These are phyloP conservation scores for Henicopernis longicauda DNA, from an alignment of 2,113 vertebrate genomes.

Conservation along the genomic window DNA sequence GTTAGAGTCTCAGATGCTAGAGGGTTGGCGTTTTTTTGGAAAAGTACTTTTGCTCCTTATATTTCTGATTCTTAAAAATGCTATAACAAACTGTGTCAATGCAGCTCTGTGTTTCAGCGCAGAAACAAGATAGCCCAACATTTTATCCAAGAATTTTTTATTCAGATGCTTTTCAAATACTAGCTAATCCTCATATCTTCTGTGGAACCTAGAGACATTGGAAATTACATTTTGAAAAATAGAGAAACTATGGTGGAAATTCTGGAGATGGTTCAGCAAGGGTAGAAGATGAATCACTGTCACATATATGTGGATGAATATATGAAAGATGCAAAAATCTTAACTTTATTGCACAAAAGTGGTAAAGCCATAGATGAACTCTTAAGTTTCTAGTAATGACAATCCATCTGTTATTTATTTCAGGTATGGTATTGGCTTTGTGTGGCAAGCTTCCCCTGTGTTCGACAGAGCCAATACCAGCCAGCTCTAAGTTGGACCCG, in stretches of 20 bases:
- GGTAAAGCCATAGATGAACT: background rate
- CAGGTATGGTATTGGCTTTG: background rate
- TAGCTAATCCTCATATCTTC: background rate
- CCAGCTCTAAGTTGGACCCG: too few species aligned
- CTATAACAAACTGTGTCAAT: background rate
- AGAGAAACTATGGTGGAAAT: background rate
- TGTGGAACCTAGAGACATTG: background rate
- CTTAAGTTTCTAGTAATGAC: background rate
- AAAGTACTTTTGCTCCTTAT: background rate
- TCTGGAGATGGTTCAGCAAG: background rate
- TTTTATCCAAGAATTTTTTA: background rate
- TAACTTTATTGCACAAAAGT: background rate
- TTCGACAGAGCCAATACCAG: too few species aligned
- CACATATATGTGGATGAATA: background rate
- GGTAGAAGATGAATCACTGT: background rate
- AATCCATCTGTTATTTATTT: background rate
- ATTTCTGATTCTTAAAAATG: background rate
- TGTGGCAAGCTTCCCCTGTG: too few species aligned
- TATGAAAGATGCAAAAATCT: background rate
- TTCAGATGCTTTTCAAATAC: background rate
- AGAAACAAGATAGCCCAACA: background rate
- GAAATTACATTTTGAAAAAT: background rate
- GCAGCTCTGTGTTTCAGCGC: background rate
- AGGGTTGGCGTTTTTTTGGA: background rate
- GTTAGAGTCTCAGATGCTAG: background rate